Base-by-base conservation (phyloP, 2,888 invertebrate genomes). In the Entomobrya multifasciata region DNA sequence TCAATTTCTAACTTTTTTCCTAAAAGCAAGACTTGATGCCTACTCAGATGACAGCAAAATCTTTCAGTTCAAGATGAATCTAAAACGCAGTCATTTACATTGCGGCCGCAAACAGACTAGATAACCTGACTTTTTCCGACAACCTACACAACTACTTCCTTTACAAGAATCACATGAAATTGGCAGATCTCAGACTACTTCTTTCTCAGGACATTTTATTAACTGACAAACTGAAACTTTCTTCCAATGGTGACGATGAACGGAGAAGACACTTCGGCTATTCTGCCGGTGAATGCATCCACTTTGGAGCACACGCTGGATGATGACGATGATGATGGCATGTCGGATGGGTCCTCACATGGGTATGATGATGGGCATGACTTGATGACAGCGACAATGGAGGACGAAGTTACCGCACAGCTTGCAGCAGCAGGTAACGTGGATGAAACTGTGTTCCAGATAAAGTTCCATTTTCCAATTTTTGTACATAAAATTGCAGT, bases 321-420 rank as follows among this genome's bases (percentile, higher is more conserved):
- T 85, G 97, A 97, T 88, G 97, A 97, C 91, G 97, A 97, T 91
- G 95, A 96, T 91, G 96, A 95, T 89, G 96, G 96, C 85, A 96
- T 96, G 84, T 96, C 96, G 80, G 95, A 96, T 41, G 95, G 95
- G 76, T 96, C 96, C 57, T 91, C 92, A 0, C 91, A 91, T 3
- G 94, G 94, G 55, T 95, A 96, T 91, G 96, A 96, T 91, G 97
- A 97, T 92, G 95, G 95, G 79, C 94, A 27, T 1, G 98, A 98
- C 92, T 94, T 98, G 88, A 95, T 97, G 93, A 95, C 96, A 90
- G 95, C 95, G 84, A 96, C 96, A 76, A 96, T 97, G 95, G 95
- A 96, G 91, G 98, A 98, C 93, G 98, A 98, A 92, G 97, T 99
- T 91, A 98, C 98, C 90, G 97, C 98, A 92, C 98, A 98, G 92